Percentiles rank a stretch among this genome's conserved stretches.
Evolutionary conservation across 2,113 vertebrate genomes (phyloP).

Genomic region (Dascyllus trimaculatus): DNA sequence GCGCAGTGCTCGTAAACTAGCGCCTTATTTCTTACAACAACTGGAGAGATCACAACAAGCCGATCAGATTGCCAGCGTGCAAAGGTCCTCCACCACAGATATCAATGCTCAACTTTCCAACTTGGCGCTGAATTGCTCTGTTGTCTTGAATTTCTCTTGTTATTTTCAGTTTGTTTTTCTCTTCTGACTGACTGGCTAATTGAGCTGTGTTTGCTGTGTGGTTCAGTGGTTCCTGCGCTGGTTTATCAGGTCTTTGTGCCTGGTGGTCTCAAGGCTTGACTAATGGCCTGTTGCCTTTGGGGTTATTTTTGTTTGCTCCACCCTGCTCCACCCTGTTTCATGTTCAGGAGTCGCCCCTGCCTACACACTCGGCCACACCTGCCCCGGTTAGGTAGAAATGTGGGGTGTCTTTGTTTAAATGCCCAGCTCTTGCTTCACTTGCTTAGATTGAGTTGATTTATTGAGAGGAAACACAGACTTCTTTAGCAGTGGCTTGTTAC

Average conservation of each 20-base stretch:
- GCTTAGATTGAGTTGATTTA: conserved; percentile 36
- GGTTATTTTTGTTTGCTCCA: conserved; percentile 67
- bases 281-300: conserved; percentile 58
- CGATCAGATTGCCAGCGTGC: conserved; percentile 2
- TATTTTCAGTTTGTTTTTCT: neutral
- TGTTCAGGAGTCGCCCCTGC: conserved; percentile 30
- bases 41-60: neutral
- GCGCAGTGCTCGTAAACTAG: neutral
- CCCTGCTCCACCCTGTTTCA: conserved; percentile 52
- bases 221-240: conserved; percentile 10
- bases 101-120: neutral
- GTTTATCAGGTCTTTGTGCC: conserved; percentile 40
- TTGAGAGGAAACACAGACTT: conserved; percentile 35
- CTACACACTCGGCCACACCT: conserved; percentile 56
- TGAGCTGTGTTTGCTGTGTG: conserved; percentile 12
- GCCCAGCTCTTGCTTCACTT: conserved; percentile 9
- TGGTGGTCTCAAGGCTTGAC: conserved; percentile 53
- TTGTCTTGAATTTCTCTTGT: neutral
- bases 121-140: neutral
- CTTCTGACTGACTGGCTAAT: conserved; percentile 14
- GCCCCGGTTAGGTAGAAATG: conserved; percentile 45
- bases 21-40: conserved; percentile 2
- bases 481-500: conserved; percentile 39
- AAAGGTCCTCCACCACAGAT: conserved; percentile 16
- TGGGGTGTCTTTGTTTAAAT: conserved; percentile 64